phyloP scores from a whole-genome alignment of 1,140 invertebrate species.

The Diabrotica undecimpunctata region DNA sequence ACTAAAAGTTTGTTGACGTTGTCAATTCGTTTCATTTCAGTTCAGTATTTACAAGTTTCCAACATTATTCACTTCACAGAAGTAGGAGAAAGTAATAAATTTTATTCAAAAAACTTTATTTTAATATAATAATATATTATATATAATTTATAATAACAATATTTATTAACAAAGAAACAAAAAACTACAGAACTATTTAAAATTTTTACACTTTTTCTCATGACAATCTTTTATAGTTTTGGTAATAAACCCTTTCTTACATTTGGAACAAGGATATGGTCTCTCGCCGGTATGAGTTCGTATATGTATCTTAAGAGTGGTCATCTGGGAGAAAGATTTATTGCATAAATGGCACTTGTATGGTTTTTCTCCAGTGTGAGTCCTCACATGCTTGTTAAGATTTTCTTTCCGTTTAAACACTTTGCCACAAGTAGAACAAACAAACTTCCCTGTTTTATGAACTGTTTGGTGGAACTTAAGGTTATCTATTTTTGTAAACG shows the following conservation, averaged over 20 bases:
- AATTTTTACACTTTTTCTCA: not conserved
- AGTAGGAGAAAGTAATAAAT: too few species aligned
- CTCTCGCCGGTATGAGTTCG: constrained; percentile 56
- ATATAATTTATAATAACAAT: too few species aligned
- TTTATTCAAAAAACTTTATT: too few species aligned
- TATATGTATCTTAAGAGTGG: constrained; percentile 54
- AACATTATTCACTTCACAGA: too few species aligned
- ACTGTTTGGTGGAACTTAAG: not conserved
- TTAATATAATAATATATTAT: too few species aligned
- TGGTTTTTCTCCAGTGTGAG: constrained; percentile 52
- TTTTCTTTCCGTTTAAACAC: constrained; percentile 59
- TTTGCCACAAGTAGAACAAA: constrained; percentile 49
- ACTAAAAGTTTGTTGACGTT: too few species aligned
- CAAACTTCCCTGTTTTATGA: not conserved
- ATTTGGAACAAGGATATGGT: constrained; percentile 67
- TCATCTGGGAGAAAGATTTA: constrained; percentile 52
- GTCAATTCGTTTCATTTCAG: too few species aligned
- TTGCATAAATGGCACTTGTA: constrained; percentile 52
- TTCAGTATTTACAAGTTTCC: too few species aligned
- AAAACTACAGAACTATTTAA: not conserved
- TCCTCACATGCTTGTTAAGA: constrained; percentile 59
- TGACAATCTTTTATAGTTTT: constrained; percentile 47
- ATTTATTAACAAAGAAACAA: too few species aligned
- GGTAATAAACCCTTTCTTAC: constrained; percentile 61
- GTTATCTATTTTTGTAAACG: not conserved